Conservation (phyloP, 2,888 invertebrate genomes). For the Pterobdella sp. region DNA sequence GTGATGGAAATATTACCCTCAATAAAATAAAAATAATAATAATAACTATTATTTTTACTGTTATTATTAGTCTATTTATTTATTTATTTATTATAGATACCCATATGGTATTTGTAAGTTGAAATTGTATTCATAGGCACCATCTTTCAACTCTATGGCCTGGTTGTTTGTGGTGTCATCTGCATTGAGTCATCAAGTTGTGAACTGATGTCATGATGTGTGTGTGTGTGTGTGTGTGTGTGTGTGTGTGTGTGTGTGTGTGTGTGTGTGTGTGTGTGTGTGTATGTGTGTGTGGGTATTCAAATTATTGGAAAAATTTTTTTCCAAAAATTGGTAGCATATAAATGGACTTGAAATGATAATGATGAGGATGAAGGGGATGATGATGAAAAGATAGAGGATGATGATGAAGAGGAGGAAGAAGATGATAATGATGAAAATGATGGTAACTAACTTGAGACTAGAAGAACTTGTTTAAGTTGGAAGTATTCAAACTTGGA, state of each 20-base stretch:
- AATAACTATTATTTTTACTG: no score
- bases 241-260: background rate
- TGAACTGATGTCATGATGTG: background rate
- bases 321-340: background rate
- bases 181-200: background rate
- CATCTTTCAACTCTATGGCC: no score
- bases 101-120: no score
- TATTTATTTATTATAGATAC: no score
- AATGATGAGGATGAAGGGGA: background rate
- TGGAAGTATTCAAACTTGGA: background rate
- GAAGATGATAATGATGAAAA: background rate
- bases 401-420: background rate
- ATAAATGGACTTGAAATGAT: no score
- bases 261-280: slow-evolving; percentile 6
- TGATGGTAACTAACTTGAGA: background rate
- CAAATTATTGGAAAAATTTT: slow-evolving; percentile 13
- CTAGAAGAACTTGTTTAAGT: background rate
- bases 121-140: no score
- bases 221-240: background rate
- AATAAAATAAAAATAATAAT: no score
- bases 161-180: background rate
- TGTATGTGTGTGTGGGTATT: background rate
- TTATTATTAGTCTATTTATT: no score
- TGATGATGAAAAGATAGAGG: background rate
- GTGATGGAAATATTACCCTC: no score